phyloP scores from a whole-genome alignment of 2,797 vertebrate species.

The Pangasius krempfi region DNA sequence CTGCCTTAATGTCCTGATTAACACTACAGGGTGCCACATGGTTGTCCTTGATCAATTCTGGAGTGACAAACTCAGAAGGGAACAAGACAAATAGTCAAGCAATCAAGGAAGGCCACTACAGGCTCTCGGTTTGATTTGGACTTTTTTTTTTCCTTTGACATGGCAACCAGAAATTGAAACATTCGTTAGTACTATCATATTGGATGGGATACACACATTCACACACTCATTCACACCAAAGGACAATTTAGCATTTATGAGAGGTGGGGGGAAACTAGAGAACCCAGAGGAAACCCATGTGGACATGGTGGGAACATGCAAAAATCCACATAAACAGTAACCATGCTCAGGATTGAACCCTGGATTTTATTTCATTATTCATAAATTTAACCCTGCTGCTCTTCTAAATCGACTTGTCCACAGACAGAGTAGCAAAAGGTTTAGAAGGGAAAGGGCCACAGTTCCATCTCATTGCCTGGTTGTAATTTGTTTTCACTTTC shows the following conservation, averaged over 20 bases:
- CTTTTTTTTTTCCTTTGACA: background rate
- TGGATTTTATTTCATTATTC: background rate
- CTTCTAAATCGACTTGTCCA: background rate
- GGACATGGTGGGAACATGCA: background rate
- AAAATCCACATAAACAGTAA: background rate
- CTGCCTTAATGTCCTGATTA: slow-evolving; percentile 21
- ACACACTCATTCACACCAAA: background rate
- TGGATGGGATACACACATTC: background rate
- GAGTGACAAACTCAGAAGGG: background rate
- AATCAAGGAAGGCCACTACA: slow-evolving; percentile 4
- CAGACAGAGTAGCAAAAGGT: background rate
- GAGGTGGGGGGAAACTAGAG: background rate
- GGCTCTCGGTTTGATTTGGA: background rate
- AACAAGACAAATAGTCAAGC: background rate
- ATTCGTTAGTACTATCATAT: background rate
- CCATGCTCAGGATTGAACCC: background rate
- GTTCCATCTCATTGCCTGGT: slow-evolving; percentile 19
- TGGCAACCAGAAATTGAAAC: background rate
- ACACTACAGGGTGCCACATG: slow-evolving; percentile 6
- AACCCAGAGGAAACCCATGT: background rate
- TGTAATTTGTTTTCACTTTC: slow-evolving; percentile 45
- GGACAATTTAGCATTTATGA: background rate
- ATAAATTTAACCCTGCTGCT: background rate
- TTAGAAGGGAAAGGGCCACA: background rate
- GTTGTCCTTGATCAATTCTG: slow-evolving; percentile 27